phyloP scores from a whole-genome alignment of 1,140 invertebrate genomes.

The Episyrphus balteatus region DNA sequence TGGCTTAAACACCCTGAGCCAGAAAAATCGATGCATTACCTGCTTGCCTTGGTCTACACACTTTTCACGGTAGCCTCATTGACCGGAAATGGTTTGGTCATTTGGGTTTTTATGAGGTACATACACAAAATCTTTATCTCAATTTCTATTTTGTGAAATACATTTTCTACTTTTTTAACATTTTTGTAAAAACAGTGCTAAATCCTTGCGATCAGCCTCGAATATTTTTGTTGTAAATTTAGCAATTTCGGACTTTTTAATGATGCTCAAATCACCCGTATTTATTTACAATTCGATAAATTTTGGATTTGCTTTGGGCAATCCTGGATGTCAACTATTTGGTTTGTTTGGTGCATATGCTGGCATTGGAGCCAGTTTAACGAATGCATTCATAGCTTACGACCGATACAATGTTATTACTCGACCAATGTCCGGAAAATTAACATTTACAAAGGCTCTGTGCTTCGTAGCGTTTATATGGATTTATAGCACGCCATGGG shows the following conservation, averaged over 20 bases:
- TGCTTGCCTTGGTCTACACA: constrained; percentile 71
- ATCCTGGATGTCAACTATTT: constrained; percentile 68
- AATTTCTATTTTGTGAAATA: no score
- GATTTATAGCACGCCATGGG: constrained; percentile 68
- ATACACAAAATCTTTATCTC: neutral
- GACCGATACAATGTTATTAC: constrained; percentile 63
- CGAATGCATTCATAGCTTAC: constrained; percentile 48
- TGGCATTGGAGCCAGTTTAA: constrained; percentile 67
- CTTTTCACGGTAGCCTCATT: constrained; percentile 66
- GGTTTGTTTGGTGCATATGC: constrained; percentile 63
- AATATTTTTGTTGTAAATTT: constrained; percentile 84
- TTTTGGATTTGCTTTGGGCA: constrained; percentile 60
- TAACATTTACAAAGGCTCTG: constrained; percentile 63
- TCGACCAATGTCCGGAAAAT: constrained; percentile 66
- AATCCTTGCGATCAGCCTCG: constrained; percentile 75
- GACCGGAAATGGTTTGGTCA: constrained; percentile 77
- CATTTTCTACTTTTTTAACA: no score
- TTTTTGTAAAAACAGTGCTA: constrained; percentile 50
- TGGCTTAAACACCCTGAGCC: constrained; percentile 72
- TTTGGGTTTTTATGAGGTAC: constrained; percentile 66
- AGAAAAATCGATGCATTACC: constrained; percentile 70
- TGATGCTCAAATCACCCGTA: constrained; percentile 75
- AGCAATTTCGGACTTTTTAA: constrained; percentile 78
- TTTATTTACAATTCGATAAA: constrained; percentile 59
- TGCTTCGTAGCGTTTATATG: constrained; percentile 63